Evolutionary conservation across 2,888 invertebrate genomes (phyloP).

Genomic region (Phalera bucephala): DNA sequence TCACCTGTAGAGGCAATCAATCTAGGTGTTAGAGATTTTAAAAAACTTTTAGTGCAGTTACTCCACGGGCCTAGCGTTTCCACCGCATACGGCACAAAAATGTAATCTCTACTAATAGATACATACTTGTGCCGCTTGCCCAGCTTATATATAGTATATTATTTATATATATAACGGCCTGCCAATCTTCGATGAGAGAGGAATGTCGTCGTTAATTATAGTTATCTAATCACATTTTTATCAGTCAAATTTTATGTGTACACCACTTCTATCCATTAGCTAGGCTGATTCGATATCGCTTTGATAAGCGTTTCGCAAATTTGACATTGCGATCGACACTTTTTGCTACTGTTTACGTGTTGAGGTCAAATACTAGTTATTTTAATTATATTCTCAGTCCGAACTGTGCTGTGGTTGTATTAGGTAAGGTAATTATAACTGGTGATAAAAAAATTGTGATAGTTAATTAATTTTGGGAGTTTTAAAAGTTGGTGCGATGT

Average conservation of each 20-base stretch:
- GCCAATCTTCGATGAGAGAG: too few relatives aligned
- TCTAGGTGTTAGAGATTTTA: too few relatives aligned
- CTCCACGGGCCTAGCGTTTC: too few relatives aligned
- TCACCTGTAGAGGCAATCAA: too few relatives aligned
- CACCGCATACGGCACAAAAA: too few relatives aligned
- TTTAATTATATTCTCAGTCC: not conserved
- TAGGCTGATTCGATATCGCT: not conserved
- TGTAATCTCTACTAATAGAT: too few relatives aligned
- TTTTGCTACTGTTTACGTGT: not conserved
- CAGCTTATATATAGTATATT: too few relatives aligned
- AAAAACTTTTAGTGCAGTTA: too few relatives aligned
- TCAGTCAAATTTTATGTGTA: not conserved
- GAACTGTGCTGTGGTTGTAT: too few relatives aligned
- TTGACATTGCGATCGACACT: not conserved
- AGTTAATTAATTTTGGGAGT: not conserved
- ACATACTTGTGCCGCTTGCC: too few relatives aligned
- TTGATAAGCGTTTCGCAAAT: not conserved
- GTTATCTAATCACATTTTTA: not conserved
- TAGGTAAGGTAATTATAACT: too few relatives aligned
- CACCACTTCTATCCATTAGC: not conserved
- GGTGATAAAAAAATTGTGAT: not conserved
- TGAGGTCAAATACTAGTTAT: not conserved
- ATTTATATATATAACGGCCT: too few relatives aligned
- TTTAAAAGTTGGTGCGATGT: not conserved
- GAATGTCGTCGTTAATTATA: not conserved